Evolutionary conservation across 2,113 vertebrate species (phyloP), one percentile per base, ranked within the genome.

Genomic region (Tautogolabrus adspersus): DNA sequence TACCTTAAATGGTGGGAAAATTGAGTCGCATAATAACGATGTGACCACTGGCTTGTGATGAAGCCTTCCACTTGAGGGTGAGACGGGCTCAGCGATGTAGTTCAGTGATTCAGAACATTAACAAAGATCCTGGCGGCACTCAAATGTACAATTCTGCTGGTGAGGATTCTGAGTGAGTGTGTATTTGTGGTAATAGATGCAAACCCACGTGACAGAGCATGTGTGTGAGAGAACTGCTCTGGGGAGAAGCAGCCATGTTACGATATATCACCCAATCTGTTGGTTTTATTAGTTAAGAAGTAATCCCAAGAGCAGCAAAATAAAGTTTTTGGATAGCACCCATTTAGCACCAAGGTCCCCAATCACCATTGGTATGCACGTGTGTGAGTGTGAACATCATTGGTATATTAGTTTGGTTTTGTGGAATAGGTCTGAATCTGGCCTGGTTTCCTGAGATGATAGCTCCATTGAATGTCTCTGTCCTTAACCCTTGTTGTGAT

Each of bases 61-160:
- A 65, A 59, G 79, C 42, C 13, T 46, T 67, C 63, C 65, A 42
- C 82, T 69, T 15, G 21, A 77, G 66, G 69, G 49, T 22, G 40
- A 44, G 55, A 61, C 19, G 81, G 60, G 79, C 78, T 81, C 76
- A 60, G 52, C 47, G 16, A 49, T 19, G 13, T 13, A 47, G 12
- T 47, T 47, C 13, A 47, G 15, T 79, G 58, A 42, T 72, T 76
- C 72, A 19, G 47, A 80, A 80, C 66, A 57, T 81, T 54, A 55
- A 51, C 74, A 46, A 46, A 46, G 74, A 76, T 69, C 58, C 16
- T 46, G 8, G 81, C 56, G 51, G 80, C 81, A 55, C 64, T 77
- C 79, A 63, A 69, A 77, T 87, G 88, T 88, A 79, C 89, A 88
- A 81, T 87, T 86, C 84, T 94, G 93, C 93, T 94, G 93, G 92